phyloP scores from a whole-genome alignment of 2,797 vertebrate species.

The Danio aesculapii region DNA sequence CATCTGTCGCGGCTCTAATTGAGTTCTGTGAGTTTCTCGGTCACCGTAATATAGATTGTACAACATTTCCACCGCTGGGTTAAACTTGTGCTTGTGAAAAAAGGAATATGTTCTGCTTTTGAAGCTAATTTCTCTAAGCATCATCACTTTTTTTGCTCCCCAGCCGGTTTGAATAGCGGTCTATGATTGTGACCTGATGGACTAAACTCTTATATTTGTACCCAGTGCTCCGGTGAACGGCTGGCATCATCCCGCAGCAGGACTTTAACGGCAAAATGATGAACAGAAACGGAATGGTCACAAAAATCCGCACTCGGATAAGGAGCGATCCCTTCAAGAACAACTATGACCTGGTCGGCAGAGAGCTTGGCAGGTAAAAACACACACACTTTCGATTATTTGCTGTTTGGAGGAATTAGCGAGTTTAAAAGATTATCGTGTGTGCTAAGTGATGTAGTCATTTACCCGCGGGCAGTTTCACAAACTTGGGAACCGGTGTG shows the following conservation, averaged over 20 bases:
- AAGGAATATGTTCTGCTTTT: neutral
- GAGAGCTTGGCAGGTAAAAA: slow-evolving; percentile 81
- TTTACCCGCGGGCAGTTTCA: neutral
- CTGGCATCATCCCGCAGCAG: neutral
- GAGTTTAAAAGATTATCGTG: neutral
- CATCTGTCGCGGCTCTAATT: neutral
- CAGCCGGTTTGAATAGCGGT: neutral
- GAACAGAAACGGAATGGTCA: slow-evolving; percentile 81
- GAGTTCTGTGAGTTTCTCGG: slow-evolving; percentile 20
- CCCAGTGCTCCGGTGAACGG: slow-evolving; percentile 17
- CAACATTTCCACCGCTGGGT: neutral
- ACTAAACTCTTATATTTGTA: slow-evolving; percentile 20
- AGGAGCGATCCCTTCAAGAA: slow-evolving; percentile 76
- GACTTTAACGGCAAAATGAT: slow-evolving; percentile 67
- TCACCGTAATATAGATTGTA: neutral
- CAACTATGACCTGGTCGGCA: slow-evolving; percentile 79
- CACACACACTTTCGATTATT: neutral
- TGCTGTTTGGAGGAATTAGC: neutral
- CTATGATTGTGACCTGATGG: slow-evolving; percentile 30
- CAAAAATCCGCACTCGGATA: slow-evolving; percentile 79
- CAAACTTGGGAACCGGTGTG: slow-evolving; percentile 18
- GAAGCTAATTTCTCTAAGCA: slow-evolving; percentile 2
- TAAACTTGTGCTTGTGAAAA: neutral
- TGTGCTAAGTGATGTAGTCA: neutral
- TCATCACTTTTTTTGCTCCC: neutral